Evolutionary conservation across 2,113 vertebrate genomes (phyloP).

Genomic region (Irena cyanogastra): DNA sequence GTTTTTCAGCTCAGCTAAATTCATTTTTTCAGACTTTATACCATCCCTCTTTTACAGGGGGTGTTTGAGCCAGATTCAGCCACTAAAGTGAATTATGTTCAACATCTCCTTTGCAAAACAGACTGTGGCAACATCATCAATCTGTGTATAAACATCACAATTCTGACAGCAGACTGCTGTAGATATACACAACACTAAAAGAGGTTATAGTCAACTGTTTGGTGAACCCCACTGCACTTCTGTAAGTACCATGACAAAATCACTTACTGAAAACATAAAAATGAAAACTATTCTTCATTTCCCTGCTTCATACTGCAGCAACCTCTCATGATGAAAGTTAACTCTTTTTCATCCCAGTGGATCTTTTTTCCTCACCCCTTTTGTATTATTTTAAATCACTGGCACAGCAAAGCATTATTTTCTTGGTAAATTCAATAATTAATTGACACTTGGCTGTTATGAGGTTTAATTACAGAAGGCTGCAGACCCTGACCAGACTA

Average conservation of each 20-base stretch:
- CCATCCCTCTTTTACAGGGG: background rate
- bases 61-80: background rate
- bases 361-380: background rate
- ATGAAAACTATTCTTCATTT: background rate
- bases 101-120: background rate
- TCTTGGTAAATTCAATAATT: background rate
- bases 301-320: background rate
- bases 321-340: background rate
- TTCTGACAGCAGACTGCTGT: background rate
- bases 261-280: background rate
- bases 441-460: background rate
- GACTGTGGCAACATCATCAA: background rate
- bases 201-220: background rate
- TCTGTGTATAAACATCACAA: background rate
- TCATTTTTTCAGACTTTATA: background rate
- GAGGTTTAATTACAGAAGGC: background rate
- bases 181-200: background rate
- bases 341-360: background rate
- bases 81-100: background rate
- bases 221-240: background rate
- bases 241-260: background rate
- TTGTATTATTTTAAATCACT: background rate
- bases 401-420: background rate
- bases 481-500: background rate
- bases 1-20: background rate